Evolutionary conservation across 2,888 invertebrate species (phyloP), one percentile per base, ranked within the genome.

Genomic region (Eupelmus urozonus): DNA sequence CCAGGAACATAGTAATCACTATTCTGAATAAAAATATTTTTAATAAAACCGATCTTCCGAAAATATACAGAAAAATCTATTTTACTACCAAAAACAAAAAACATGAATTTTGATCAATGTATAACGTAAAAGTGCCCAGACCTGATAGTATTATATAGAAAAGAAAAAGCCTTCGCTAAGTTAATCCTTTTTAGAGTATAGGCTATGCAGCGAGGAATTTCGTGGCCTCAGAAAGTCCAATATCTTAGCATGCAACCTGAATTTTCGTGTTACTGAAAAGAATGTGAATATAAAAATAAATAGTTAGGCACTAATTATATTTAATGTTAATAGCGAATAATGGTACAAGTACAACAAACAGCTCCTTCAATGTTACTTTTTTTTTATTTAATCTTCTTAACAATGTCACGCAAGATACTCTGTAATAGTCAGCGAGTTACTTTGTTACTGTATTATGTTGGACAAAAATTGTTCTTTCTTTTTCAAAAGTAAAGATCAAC

Each of bases 161-260:
- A 51, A 42, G 45, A 27, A 29, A 42, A 18, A 62, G 63, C 45
- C 40, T 66, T 65, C 27, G 59, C 59, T 42, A 40, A 59, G 11
- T 59, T 66, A 59, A 49, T 49, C 55, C 27, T 2, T 53, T 69
- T 51, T 67, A 51, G 34, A 51, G 2, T 25, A 60, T 53, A 16
- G 7, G 27, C 18, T 67, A 40, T 49, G 16, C 29, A 75, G 27
- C 23, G 70, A 45, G 34, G 40, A n/a, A 71, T 2, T 59, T 66
- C 18, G 34, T 66, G 59, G 75, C 70, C 73, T 78, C 40, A 53
- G 27, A 63, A 51, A 70, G 29, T 53, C n/a, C 42, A 18, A 34
- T 18, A 66, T 11, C n/a, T 63, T 76, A 67, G 57, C 45, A 53
- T 63, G 51, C 20, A n/a, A n/a, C 27, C 5, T 18, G 3, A 18